Percentiles rank a stretch among this genome's conserved stretches.
phyloP scores from a whole-genome alignment of 1,140 invertebrate species.

The Drosophila aff. region DNA sequence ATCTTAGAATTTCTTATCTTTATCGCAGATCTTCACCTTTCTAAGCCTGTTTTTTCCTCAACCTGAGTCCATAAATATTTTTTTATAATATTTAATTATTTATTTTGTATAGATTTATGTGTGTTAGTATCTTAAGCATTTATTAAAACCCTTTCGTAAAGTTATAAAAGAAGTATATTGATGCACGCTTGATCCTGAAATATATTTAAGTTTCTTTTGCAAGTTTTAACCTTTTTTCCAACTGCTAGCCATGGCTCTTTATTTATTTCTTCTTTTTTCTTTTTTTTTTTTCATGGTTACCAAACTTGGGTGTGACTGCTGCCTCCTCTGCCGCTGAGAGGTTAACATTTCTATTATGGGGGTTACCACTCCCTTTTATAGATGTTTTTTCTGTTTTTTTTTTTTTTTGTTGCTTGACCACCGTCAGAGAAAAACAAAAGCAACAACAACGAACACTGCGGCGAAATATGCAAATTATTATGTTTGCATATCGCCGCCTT shows the following conservation, averaged over 20 bases:
- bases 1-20: conserved; percentile 19
- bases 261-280: neutral
- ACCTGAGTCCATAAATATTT: neutral
- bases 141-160: neutral
- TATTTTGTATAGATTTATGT: neutral
- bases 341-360: conserved; percentile 64
- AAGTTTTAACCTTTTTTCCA: conserved; percentile 17
- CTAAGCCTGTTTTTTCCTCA: conserved; percentile 3
- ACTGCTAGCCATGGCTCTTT: conserved; percentile 2
- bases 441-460: conserved; percentile 41
- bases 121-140: neutral
- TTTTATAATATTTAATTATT: neutral
- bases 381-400: conserved; percentile 11
- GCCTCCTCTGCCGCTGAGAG: conserved; percentile 25
- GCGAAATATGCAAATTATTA: conserved; percentile 66
- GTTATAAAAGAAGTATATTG: neutral
- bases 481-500: conserved; percentile 60
- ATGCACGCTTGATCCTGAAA: neutral
- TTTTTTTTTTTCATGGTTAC: conserved; percentile 2
- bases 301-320: conserved; percentile 37
- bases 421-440: conserved; percentile 38
- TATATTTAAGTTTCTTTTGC: neutral
- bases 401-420: conserved; percentile 42
- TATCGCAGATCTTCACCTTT: conserved; percentile 2
- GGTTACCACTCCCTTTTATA: conserved; percentile 55